Evolutionary conservation across 2,888 invertebrate species (phyloP).

Genomic region (Leptinotarsa tumamoca): DNA sequence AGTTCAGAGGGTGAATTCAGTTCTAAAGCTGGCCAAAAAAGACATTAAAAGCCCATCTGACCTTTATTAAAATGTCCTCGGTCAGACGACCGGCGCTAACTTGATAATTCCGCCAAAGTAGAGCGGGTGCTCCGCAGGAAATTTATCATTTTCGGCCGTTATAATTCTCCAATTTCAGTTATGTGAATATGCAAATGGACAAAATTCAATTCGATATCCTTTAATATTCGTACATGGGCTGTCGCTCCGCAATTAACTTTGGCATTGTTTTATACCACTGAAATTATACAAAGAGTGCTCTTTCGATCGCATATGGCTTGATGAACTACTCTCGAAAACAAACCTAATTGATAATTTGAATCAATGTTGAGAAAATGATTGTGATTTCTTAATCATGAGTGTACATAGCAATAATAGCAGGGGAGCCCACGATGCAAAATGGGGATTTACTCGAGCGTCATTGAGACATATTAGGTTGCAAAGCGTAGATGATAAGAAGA

Average conservation of each 20-base stretch:
- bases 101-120: slow-evolving; percentile 22
- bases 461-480: too few species aligned
- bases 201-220: slow-evolving; percentile 13
- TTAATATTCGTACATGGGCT: slow-evolving; percentile 5
- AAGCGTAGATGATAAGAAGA: too few species aligned
- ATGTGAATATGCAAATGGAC: slow-evolving; percentile 9
- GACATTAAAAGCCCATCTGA: slow-evolving; percentile 19
- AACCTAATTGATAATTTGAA: too few species aligned
- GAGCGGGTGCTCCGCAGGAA: slow-evolving; percentile 17
- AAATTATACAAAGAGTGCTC: not conserved
- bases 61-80: slow-evolving; percentile 21
- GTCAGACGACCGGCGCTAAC: slow-evolving; percentile 24
- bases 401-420: too few species aligned
- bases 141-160: slow-evolving; percentile 23
- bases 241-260: slow-evolving; percentile 5
- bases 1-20: not conserved
- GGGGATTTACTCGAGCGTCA: too few species aligned
- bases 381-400: too few species aligned
- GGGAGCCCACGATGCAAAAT: too few species aligned
- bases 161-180: slow-evolving; percentile 22
- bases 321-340: too few species aligned
- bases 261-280: not conserved
- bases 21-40: not conserved
- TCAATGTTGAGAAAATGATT: too few species aligned
- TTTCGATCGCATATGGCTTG: not conserved